phyloP scores from a whole-genome alignment of 2,797 vertebrate genomes.

The Tolypeutes matacus region DNA sequence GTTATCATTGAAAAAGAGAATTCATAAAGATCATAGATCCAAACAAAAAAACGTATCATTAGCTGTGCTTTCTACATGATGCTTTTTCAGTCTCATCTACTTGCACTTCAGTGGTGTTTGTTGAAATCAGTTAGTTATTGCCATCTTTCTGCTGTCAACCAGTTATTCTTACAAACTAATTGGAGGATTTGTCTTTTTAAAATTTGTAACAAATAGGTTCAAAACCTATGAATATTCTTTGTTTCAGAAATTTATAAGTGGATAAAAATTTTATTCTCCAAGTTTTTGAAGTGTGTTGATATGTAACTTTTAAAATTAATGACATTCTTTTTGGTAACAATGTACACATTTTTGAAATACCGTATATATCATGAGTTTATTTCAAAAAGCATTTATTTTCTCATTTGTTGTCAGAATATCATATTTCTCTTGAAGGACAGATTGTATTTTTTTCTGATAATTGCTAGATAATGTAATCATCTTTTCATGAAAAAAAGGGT shows the following conservation, averaged over 20 bases:
- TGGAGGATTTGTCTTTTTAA: slow-evolving; percentile 36
- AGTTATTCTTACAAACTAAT: background rate
- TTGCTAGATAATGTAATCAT: slow-evolving; percentile 34
- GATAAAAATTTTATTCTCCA: slow-evolving; percentile 16
- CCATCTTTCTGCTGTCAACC: background rate
- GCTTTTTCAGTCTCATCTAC: background rate
- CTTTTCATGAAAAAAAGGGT: slow-evolving; percentile 37
- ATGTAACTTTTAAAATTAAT: slow-evolving; percentile 25
- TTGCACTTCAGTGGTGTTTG: slow-evolving; percentile 8
- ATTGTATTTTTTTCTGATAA: slow-evolving; percentile 16
- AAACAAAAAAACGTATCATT: slow-evolving; percentile 52
- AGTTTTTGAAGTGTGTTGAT: slow-evolving; percentile 35
- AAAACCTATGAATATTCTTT: background rate
- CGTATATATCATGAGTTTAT: background rate
- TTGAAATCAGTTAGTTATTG: slow-evolving; percentile 15
- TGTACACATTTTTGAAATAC: background rate
- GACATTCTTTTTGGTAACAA: slow-evolving; percentile 1
- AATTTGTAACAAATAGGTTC: background rate
- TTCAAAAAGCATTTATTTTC: slow-evolving; percentile 35
- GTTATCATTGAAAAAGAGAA: background rate
- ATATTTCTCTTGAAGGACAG: slow-evolving; percentile 27
- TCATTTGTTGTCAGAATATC: slow-evolving; percentile 27
- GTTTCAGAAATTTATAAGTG: slow-evolving; percentile 9
- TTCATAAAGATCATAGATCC: background rate
- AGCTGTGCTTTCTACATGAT: background rate